Evolutionary conservation across 2,113 vertebrate species (phyloP), one percentile per base, ranked within the genome.

Genomic region (Barbus barbus): DNA sequence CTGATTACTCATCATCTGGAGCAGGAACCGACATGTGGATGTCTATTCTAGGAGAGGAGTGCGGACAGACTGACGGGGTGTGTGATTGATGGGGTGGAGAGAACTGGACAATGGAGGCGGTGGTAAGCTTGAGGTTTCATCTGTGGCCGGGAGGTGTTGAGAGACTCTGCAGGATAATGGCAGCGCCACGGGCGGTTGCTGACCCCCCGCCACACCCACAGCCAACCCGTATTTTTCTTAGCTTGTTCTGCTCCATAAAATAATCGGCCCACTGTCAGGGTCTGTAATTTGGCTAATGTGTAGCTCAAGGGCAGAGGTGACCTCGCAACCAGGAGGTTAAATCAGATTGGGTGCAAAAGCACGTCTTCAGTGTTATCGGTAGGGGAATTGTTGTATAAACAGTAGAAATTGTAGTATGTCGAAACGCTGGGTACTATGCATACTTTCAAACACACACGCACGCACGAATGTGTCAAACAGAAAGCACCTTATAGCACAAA

Each of bases 1-100:
- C 48, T 75, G 71, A 84, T 88, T 85, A 89, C 84, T 86, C 88
- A 89, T 86, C 44, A 51, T 84, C 65, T 87, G 86, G 73, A 85
- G 73, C 61, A 73, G 67, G 24, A 82, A 44, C 16, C 3, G 58
- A 83, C 81, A 67, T 65, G 76, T 69, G 69, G 81, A 44, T 75
- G 53, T 85, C 81, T 79, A 33, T 78, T 85, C 82, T 48, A 53
- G 67, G 61, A 56, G 69, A 63, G 26, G 38, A 14, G 18, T 72
- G 74, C 14, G 72, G 81, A 86, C 84, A 84, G 85, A 20, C 71
- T 71, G 85, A 83, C 72, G 65, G 69, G 73, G 31, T 78, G 63
- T 73, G 18, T 86, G 87, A 88, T 88, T 83, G 87, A 90, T 90
- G 78, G 84, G 77, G 78, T 84, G 78, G 63, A 69, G 78, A 87